phyloP scores from a whole-genome alignment of 1,140 invertebrate species.

The Cardiocondyla obscurior region DNA sequence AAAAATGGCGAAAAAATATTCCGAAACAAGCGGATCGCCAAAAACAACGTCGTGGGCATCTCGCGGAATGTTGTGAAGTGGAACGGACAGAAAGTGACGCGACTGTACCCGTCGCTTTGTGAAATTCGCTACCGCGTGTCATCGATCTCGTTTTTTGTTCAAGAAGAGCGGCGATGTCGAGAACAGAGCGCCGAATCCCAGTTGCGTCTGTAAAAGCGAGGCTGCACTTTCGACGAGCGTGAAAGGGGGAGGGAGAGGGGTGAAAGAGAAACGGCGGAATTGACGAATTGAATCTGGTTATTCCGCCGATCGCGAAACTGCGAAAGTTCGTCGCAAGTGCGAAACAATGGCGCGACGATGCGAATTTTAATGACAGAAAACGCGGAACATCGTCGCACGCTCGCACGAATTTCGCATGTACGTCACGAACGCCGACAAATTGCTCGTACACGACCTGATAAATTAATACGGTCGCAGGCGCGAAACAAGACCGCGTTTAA shows the following conservation, averaged over 20 bases:
- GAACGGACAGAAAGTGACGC: background rate
- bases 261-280: background rate
- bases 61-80: slow-evolving; percentile 3
- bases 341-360: slow-evolving; percentile 30
- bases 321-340: slow-evolving; percentile 17
- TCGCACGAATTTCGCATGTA: background rate
- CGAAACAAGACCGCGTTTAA: slow-evolving; percentile 19
- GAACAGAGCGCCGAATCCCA: background rate
- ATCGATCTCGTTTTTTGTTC: background rate
- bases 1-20: background rate
- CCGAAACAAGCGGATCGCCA: slow-evolving; percentile 10
- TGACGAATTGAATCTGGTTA: background rate
- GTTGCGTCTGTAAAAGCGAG: background rate
- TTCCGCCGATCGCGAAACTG: slow-evolving; percentile 2
- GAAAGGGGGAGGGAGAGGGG: background rate
- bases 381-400: background rate
- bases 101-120: slow-evolving; percentile 6
- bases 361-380: slow-evolving; percentile 25
- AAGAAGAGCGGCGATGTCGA: background rate
- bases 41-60: background rate
- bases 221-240: too few species aligned
- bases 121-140: slow-evolving; percentile 19
- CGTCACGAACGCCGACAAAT: slow-evolving; percentile 12
- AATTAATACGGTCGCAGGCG: slow-evolving; percentile 16
- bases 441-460: slow-evolving; percentile 29